A percentile compares a stretch with the other conserved stretches of the same genome.
These are phyloP conservation scores for Parnassius glacialis DNA, from an alignment of 2,888 invertebrate species.

Conservation along the genomic window DNA sequence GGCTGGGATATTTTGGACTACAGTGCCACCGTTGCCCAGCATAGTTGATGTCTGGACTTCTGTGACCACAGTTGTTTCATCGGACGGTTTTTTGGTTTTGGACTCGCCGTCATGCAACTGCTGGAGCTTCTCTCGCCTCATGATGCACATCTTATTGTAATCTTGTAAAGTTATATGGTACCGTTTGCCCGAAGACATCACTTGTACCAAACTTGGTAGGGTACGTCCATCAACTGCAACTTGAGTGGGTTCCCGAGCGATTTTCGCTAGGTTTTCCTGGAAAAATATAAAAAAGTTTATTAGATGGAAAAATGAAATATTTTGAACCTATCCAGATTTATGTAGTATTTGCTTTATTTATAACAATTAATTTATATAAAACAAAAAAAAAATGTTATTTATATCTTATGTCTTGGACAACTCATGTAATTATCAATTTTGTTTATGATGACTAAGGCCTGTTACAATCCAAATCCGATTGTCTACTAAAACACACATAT, in stretches of 20 bases:
- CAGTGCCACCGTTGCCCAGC: slow-evolving; percentile 66
- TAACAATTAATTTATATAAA: too few species aligned
- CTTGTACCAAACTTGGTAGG: slow-evolving; percentile 85
- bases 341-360: too few species aligned
- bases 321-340: too few species aligned
- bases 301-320: too few species aligned
- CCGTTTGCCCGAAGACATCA: slow-evolving; percentile 88
- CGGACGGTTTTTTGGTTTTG: slow-evolving; percentile 33
- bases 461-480: too few species aligned
- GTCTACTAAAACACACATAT: too few species aligned
- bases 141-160: slow-evolving; percentile 89
- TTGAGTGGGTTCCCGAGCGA: slow-evolving; percentile 73
- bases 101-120: slow-evolving; percentile 58
- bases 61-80: slow-evolving; percentile 54
- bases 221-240: slow-evolving; percentile 81
- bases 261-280: slow-evolving; percentile 66
- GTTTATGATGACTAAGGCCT: too few species aligned
- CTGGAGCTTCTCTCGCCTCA: slow-evolving; percentile 84
- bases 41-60: slow-evolving; percentile 64
- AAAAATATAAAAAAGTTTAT: background rate
- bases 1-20: slow-evolving; percentile 53
- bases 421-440: too few species aligned
- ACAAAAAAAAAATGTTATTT: too few species aligned
- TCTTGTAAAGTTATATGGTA: slow-evolving; percentile 89
- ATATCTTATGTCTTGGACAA: too few species aligned